Base-by-base conservation (phyloP, 2,888 invertebrate species). In the Orgyia antiqua region DNA sequence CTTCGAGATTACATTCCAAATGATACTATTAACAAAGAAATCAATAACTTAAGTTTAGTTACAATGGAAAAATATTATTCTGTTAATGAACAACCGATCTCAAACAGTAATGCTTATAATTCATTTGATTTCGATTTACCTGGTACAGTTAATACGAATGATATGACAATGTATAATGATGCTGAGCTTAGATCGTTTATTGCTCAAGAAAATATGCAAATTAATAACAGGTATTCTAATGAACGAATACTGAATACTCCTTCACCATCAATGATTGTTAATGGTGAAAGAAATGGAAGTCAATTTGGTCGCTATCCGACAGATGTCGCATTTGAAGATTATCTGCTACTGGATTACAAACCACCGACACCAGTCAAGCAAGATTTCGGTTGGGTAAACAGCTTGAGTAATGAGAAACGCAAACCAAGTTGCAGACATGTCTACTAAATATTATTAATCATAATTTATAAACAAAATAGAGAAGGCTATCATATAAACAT, bases 331-430 rank as follows among this genome's bases (percentile, higher is more conserved):
- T 36, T 31, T 25, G 31, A 21, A 21, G 21, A 27, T 7, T 25
- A 19, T 28, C 25, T 31, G 13, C 12, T 31, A 8, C 23, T 31
- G 13, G 28, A 21, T n/a, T 29, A 29, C n/a, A 31, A 31, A 3
- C 18, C 24, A 21, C 36, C 36, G 13, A 21, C 28, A 3, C 25
- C 31, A 7, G 12, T 24, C 11, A 36, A 31, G 8, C 31, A 19
- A 28, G 36, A 36, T 8, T 31, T 31, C 21, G 36, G 36, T 15
- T 36, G 36, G 36, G 36, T 36, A 10, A 24, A 36, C 12, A 36
- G 27, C 15, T 23, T 36, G 13, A 31, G 10, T 13, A 18, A 9
- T 25, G 25, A 29, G n/a, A 31, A 36, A 18, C 25, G 24, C 3
- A 36, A 36, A 17, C 28, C 25, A 5, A 23, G 13, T 10, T n/a